Evolutionary conservation across 2,797 vertebrate species (phyloP), one percentile per base, ranked within the genome.

Genomic region (Cyclura pinguis): DNA sequence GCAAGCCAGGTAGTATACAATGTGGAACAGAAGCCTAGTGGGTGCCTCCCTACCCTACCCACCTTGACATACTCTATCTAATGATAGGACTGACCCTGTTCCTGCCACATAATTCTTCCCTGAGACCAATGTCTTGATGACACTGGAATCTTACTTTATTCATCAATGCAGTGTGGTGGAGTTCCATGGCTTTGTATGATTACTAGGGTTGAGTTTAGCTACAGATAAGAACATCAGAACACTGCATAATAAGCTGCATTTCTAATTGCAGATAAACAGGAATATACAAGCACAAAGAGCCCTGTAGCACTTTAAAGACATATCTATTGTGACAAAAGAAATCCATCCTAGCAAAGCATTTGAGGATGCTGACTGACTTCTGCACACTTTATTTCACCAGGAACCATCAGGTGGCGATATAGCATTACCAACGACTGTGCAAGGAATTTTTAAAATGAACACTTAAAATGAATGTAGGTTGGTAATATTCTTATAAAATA

Each of bases 371-470:
- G 3, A 42, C 69, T 55, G 10, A 55, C 32, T 85, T 74, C 69
- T 38, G 84, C 47, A n/a, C 24, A 32, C 18, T 88, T 78, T 9
- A 80, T 62, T 73, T 1, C 42, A 27, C 1, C 0, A 27, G 20
- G 72, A 77, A 91, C 92, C 96, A 86, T 92, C 86, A 96, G 96
- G 69, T 95, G 95, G 96, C 95, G 94, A 89, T 96, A 91, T 95
- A 91, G 90, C 76, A 87, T 84, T 38, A 80, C 20, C 69, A 87
- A 77, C 73, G 77, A 84, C 14, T 38, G 35, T 67, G n/a, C 7
- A 78, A 47, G 85, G 83, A 67, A 91, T 27, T 22, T 80, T 38
- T 72, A 38, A 47, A 47, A 47, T 47, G 42, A 47, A 18, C 35
- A 55, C 57, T n/a, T 81, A 22, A 90, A 59, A 22, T 18, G 18